Base-by-base conservation (phyloP, 2,797 vertebrate species). In the Phoxinus dragarum region DNA sequence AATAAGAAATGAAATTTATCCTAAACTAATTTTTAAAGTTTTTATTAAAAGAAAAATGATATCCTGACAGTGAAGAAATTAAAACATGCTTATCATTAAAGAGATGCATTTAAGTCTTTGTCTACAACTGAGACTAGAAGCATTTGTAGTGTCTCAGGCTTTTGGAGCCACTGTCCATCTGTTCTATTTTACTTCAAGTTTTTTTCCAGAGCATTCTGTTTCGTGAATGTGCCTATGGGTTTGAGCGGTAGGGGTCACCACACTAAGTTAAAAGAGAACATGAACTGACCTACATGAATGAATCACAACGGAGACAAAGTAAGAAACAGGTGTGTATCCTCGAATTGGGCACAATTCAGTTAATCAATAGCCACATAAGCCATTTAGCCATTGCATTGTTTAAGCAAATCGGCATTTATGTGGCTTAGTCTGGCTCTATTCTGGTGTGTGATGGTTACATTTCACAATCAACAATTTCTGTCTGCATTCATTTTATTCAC, bases 251-350 rank as follows among this genome's bases (percentile, higher is more conserved):
- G 12, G 38, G 54, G 12, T 42, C 75, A 17, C 52, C 56, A 27
- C 23, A 61, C 54, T 3, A 47, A 44, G 23, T 42, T 56, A 42
- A 79, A 31, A 27, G 31, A 56, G 38, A 36, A 38, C 54, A 79
- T 67, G 21, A 75, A 72, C 21, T 75, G 38, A n/a, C 44, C 34
- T 31, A 42, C 40, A 44, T 61, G 52, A 82, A 64, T 47, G 4
- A 21, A 74, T 42, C 36, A 44, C 23, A 59, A 71, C 11, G 21
- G 14, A 42, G 59, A 75, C 56, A 52, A 83, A 64, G 44, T 59
- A 61, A 73, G 61, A 42, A 83, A 67, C 81, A 83, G 72, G 81
- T 83, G 81, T 67, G 67, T 59, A 59, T 67, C 59, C 81, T 76
- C 14, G 52, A 82, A 61, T 66, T 16, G 47, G n/a, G 34, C 47